These are phyloP conservation scores for Diplodus sargus DNA, from an alignment of 2,797 vertebrate genomes.

Conservation along the genomic window DNA sequence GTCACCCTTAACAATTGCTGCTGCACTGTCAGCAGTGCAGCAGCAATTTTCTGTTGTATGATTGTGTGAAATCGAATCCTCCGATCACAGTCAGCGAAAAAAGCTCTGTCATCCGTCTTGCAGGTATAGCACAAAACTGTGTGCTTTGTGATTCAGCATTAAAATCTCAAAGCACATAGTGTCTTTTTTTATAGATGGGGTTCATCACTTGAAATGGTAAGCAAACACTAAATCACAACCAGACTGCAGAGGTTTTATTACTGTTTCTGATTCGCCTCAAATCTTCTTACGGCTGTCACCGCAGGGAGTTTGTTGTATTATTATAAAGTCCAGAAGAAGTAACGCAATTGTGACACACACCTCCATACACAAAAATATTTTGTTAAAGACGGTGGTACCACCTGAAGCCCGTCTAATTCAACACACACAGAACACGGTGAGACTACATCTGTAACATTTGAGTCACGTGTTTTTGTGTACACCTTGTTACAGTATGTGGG, in stretches of 20 bases:
- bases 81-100: neutral
- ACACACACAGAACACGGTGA: conserved; percentile 16
- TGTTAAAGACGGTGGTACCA: conserved; percentile 17
- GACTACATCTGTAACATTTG: conserved; percentile 41
- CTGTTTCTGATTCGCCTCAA: conserved; percentile 11
- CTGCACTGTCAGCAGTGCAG: neutral
- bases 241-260: neutral
- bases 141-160: neutral
- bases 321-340: neutral
- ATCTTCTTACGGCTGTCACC: neutral
- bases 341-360: neutral
- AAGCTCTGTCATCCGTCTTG: neutral
- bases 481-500: no score
- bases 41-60: neutral
- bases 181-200: neutral
- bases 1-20: no score
- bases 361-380: neutral
- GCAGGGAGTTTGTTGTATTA: neutral
- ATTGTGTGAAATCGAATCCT: neutral
- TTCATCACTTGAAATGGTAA: conserved; percentile 2
- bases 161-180: neutral
- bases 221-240: neutral
- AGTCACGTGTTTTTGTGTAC: conserved; percentile 1
- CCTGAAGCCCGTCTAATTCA: conserved; percentile 24
- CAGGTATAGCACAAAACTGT: no score